Evolutionary conservation across 2,888 invertebrate genomes (phyloP), one percentile per base, ranked within the genome.

Genomic region (Orchesella flavescens): DNA sequence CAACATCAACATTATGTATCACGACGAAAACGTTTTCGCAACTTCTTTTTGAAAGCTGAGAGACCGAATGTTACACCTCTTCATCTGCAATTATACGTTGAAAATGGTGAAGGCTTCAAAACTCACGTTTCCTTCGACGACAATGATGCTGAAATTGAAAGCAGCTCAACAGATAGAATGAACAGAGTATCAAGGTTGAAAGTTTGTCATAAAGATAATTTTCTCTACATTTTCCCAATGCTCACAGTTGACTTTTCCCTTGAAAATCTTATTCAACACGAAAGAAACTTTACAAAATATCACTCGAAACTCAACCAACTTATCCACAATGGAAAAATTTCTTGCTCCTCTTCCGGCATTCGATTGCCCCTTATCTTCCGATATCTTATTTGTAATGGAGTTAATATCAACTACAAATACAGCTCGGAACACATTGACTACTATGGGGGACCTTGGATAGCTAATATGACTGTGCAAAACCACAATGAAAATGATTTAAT

Each of bases 181-280:
- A 34, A 34, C 34, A 34, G 7, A 34, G 34, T 34, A 7, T 34
- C 34, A 7, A 44, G 17, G 1, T 10, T 71, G 10, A 71, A 24
- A 1, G 12, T 53, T 4, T 65, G 72, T 23, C 79, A 79, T 23
- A 59, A 72, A 55, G 79, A 79, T 12, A 79, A 79, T n/a, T 72
- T 79, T 43, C 72, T 79, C 5, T 61, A 44, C 12, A 21, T 77
- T 10, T 69, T 77, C 17, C 77, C 77, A 1, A 49, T 1, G n/a
- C n/a, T 77, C 4, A 13, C 69, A 13, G 0, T 46, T n/a, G 69
- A 77, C 17, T 69, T 77, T 12, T 23, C 15, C 3, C 44, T 49
- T 0, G 1, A 34, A 34, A 34, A 34, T 34, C 7, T 49, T 49
- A 23, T 46, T 46, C 53, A 55, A 13, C 4, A 3, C 0, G 69